A percentile compares a stretch with the other conserved stretches of the same genome.
phyloP scores from a whole-genome alignment of 92 coral and sea anemone species.

The Epizoanthus rinbou region DNA sequence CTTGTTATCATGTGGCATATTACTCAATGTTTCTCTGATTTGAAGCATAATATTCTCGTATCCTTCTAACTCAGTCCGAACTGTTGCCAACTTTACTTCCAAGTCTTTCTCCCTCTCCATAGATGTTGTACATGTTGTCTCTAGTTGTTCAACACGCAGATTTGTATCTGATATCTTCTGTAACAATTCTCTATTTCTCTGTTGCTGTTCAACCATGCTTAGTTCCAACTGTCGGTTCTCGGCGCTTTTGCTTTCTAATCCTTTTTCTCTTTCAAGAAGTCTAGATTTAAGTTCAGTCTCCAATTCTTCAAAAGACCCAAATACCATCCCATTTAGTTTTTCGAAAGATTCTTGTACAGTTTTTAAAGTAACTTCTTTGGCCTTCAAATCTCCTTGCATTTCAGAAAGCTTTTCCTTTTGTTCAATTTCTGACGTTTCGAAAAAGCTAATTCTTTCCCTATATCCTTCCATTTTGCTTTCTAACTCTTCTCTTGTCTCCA shows the following conservation, averaged over 20 bases:
- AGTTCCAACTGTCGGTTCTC: conserved; percentile 82
- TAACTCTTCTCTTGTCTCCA: conserved; percentile 54
- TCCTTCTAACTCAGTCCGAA: conserved; percentile 30
- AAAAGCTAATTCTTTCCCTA: conserved; percentile 48
- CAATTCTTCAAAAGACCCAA: conserved; percentile 92
- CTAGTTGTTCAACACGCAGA: conserved; percentile 5
- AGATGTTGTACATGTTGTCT: conserved; percentile 1
- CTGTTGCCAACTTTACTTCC: conserved; percentile 24
- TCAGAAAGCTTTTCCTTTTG: conserved; percentile 66
- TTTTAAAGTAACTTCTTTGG: conserved; percentile 79
- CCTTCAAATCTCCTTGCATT: conserved; percentile 69
- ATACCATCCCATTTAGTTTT: conserved; percentile 92
- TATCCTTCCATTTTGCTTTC: conserved; percentile 53
- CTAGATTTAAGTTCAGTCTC: conserved; percentile 81
- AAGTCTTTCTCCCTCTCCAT: conserved; percentile 40
- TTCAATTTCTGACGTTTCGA: conserved; percentile 57
- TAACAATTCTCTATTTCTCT: conserved; percentile 63
- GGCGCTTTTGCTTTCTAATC: conserved; percentile 78
- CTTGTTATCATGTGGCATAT: neutral
- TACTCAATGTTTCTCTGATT: neutral
- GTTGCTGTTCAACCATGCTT: conserved; percentile 66
- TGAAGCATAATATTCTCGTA: conserved; percentile 28
- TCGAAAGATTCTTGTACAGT: conserved; percentile 93
- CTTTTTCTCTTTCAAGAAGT: conserved; percentile 84
- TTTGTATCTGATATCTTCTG: conserved; percentile 56